Evolutionary conservation across 1,140 invertebrate species (phyloP).

Genomic region (Apis laboriosa): DNA sequence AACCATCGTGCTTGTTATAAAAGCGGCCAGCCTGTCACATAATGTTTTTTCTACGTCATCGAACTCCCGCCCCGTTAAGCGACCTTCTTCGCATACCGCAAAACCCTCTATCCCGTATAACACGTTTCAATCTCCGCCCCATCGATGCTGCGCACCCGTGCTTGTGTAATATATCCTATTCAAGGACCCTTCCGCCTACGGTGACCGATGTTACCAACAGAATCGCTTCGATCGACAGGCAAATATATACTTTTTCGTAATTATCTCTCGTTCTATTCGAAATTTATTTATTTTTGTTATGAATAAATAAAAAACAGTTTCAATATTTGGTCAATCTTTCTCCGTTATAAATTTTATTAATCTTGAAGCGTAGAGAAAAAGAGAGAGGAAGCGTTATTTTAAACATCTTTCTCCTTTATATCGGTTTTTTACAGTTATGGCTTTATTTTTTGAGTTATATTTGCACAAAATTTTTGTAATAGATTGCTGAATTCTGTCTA

Average conservation of each 20-base stretch:
- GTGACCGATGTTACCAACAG: not conserved
- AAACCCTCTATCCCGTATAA: constrained; percentile 28
- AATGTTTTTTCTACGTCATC: constrained; percentile 53
- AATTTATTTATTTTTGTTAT: not conserved
- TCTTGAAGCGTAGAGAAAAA: too few species aligned
- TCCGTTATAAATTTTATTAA: too few species aligned
- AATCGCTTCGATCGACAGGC: constrained; percentile 13
- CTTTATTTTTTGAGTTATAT: too few species aligned
- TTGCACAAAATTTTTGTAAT: too few species aligned
- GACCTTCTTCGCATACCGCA: constrained; percentile 33
- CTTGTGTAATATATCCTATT: constrained; percentile 9
- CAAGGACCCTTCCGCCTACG: not conserved
- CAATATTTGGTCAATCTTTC: too few species aligned
- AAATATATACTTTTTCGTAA: constrained; percentile 17
- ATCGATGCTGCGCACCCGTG: constrained; percentile 13
- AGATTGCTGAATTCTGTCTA: too few species aligned
- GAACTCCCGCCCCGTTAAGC: constrained; percentile 20
- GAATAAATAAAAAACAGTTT: too few species aligned
- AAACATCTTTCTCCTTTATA: too few species aligned
- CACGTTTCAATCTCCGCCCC: constrained; percentile 36
- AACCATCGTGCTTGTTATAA: constrained; percentile 27
- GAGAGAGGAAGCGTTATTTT: too few species aligned
- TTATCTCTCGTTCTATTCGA: not conserved
- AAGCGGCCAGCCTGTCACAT: constrained; percentile 37
- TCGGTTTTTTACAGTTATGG: too few species aligned